Evolutionary conservation across 2,888 invertebrate genomes (phyloP), one percentile per base, ranked within the genome.

Genomic region (Elysia crispata): DNA sequence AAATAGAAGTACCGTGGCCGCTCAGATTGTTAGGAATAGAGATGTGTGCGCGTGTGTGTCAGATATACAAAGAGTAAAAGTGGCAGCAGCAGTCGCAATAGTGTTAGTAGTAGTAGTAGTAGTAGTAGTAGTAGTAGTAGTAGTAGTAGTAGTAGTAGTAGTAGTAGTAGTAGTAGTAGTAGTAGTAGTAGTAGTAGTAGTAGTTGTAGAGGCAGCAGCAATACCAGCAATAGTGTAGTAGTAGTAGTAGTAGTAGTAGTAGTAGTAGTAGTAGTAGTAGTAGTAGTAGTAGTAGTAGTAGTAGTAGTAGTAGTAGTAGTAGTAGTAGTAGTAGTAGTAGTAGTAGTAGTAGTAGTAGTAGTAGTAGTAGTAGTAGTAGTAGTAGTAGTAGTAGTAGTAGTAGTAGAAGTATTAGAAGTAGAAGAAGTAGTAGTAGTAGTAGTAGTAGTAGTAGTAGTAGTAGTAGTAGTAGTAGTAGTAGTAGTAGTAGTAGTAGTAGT

Each of bases 101-200:
- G 3, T 41, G 5, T 3, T 41, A 41, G 41, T 11, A 41, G 41
- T 11, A 41, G 41, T 11, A 41, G 41, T 11, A 41, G 3, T 11
- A 41, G 11, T 67, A 33, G 31, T n/a, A 30, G 30, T 28, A 30
- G 33, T n/a, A 69, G 25, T 20, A 64, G 64, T 64, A 64, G 64
- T 64, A 64, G 64, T 64, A 64, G 64, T 64, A 64, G 64, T 23
- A 64, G 64, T 64, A 64, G 64, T 64, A 64, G 64, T 64, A 64
- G 64, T 64, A 64, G 64, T 64, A 64, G 64, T 23, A 64, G 64
- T 64, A 64, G 64, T 64, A 64, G 64, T 64, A 64, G 64, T n/a
- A 64, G 64, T 64, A 64, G 64, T 64, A 64, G 64, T 64, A 64
- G 64, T 64, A 64, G 64, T 64, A 64, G 64, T 64, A 64, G 64